Percentiles rank a stretch among this genome's conserved stretches.
Conservation (phyloP, 2,888 invertebrate genomes). For the Eupithecia inturbata region DNA sequence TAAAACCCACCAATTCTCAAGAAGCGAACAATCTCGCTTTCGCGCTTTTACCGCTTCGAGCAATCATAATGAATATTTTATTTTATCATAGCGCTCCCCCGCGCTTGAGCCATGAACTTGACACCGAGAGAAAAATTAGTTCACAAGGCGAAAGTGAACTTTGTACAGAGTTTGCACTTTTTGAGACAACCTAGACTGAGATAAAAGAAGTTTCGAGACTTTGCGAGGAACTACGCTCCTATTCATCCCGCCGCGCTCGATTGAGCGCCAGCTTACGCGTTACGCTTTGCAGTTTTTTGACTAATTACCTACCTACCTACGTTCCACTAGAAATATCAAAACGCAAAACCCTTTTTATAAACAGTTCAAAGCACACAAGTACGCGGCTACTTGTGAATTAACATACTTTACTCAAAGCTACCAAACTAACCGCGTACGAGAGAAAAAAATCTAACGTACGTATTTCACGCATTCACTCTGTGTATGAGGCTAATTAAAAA, state of each 20-base stretch:
- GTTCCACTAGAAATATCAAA: slow-evolving; percentile 61
- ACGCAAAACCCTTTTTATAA: slow-evolving; percentile 53
- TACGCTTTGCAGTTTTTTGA: slow-evolving; percentile 16
- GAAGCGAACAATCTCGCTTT: slow-evolving; percentile 54
- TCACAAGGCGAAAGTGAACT: slow-evolving; percentile 83
- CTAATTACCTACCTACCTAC: slow-evolving; percentile 39
- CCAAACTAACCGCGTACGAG: slow-evolving; percentile 77
- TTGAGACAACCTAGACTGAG: slow-evolving; percentile 78
- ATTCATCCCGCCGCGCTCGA: slow-evolving; percentile 42
- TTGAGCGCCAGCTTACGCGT: slow-evolving; percentile 17
- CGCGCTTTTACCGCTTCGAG: slow-evolving; percentile 78
- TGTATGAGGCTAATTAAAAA: slow-evolving; percentile 83
- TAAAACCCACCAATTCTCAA: slow-evolving; percentile 52
- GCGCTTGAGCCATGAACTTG: slow-evolving; percentile 78
- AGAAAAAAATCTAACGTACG: slow-evolving; percentile 76
- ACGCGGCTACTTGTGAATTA: slow-evolving; percentile 74
- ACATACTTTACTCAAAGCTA: slow-evolving; percentile 81
- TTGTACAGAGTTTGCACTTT: slow-evolving; percentile 82
- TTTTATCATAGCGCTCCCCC: slow-evolving; percentile 76
- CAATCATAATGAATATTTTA: slow-evolving; percentile 85
- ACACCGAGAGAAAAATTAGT: slow-evolving; percentile 84
- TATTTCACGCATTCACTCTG: slow-evolving; percentile 78
- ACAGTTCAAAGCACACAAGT: slow-evolving; percentile 68
- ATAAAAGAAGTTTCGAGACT: slow-evolving; percentile 75
- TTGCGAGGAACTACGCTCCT: slow-evolving; percentile 44